A percentile compares a stretch with the other conserved stretches of the same genome.
phyloP scores from a whole-genome alignment of 2,113 vertebrate species.

The Heloderma charlesbogerti region DNA sequence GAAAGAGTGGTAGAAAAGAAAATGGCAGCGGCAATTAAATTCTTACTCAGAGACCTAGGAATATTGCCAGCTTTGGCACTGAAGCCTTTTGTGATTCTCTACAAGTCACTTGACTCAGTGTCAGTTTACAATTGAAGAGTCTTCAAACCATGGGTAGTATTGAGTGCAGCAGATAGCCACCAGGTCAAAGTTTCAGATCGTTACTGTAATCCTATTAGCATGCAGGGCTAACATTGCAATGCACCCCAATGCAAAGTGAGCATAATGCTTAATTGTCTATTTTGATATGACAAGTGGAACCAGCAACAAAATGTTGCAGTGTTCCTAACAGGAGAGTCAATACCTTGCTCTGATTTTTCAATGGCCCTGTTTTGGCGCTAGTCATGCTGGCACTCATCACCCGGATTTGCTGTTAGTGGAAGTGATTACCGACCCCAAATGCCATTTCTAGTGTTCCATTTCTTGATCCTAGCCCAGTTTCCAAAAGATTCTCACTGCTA shows the following conservation, averaged over 20 bases:
- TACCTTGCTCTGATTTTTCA: neutral
- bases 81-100: accelerated
- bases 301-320: neutral
- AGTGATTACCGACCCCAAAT: neutral
- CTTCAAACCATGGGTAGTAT: neutral
- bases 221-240: neutral
- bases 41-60: neutral
- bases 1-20: neutral
- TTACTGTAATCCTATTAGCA: neutral
- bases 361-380: neutral
- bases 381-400: neutral
- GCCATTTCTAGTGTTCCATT: neutral
- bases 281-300: neutral
- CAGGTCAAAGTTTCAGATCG: neutral
- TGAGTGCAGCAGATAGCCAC: neutral
- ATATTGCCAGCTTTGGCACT: constrained; percentile 3
- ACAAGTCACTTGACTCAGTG: neutral
- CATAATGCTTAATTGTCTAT: neutral
- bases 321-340: neutral
- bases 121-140: neutral
- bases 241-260: neutral
- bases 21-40: neutral
- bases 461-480: neutral
- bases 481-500: neutral
- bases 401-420: neutral